These are phyloP conservation scores for Bombus picipes DNA, from an alignment of 1,140 invertebrate genomes.

Conservation along the genomic window DNA sequence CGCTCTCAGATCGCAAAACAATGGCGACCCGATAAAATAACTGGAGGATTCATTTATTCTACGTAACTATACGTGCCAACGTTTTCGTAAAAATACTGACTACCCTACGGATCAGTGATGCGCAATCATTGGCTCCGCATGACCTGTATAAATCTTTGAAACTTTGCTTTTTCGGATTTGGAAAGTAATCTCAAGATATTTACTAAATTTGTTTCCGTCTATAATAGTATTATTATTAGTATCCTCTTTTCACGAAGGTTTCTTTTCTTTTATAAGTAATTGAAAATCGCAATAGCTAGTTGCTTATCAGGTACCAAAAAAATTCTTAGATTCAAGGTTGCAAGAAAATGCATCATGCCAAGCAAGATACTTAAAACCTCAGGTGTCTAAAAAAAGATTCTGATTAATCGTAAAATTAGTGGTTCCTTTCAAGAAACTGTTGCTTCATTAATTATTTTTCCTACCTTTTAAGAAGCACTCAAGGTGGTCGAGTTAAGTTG, in stretches of 20 bases:
- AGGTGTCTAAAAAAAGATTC: neutral
- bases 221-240: neutral
- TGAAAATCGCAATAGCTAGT: neutral
- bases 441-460: neutral
- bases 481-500: conserved; percentile 9
- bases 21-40: conserved; percentile 54
- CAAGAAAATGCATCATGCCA: too few relatives aligned
- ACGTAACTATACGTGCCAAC: conserved; percentile 51
- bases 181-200: neutral
- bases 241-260: too few relatives aligned
- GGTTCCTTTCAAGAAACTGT: neutral
- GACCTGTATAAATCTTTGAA: conserved; percentile 1
- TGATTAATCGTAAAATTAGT: neutral
- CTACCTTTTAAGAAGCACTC: neutral
- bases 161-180: neutral
- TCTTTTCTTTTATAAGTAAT: neutral
- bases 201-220: neutral
- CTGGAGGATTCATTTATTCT: conserved; percentile 62
- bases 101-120: conserved; percentile 41
- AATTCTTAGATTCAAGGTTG: neutral
- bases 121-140: conserved; percentile 15
- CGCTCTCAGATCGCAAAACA: conserved; percentile 51
- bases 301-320: neutral
- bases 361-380: neutral
- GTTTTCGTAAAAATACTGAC: conserved; percentile 27